These are phyloP conservation scores for Apeltes quadracus DNA, from an alignment of 2,113 vertebrate genomes.

Conservation along the genomic window DNA sequence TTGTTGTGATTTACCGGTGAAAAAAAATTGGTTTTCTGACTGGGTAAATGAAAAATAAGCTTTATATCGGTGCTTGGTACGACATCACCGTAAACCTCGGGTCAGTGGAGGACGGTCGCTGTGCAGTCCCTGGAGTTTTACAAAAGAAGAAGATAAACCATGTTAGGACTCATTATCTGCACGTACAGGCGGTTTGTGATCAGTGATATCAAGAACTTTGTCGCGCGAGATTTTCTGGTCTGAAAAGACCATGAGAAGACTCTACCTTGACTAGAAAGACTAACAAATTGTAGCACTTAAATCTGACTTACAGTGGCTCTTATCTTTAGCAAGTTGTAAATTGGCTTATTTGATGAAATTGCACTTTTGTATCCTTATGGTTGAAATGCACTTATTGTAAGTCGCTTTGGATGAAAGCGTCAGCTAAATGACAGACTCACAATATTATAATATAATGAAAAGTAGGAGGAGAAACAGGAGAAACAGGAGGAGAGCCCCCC, in stretches of 20 bases:
- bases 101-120: slow-evolving; percentile 11
- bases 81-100: slow-evolving; percentile 22
- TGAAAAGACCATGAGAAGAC: too few relatives aligned
- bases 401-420: too few relatives aligned
- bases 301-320: too few relatives aligned
- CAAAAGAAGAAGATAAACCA: background rate
- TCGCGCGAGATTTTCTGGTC: slow-evolving; percentile 33
- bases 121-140: slow-evolving; percentile 1
- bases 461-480: too few relatives aligned
- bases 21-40: background rate
- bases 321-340: too few relatives aligned
- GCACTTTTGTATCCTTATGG: too few relatives aligned
- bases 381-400: too few relatives aligned
- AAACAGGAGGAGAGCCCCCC: slow-evolving; percentile 24
- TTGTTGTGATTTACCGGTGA: background rate
- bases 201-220: slow-evolving; percentile 14
- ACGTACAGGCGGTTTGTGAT: background rate
- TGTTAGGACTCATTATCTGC: slow-evolving; percentile 10
- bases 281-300: too few relatives aligned
- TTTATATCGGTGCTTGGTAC: background rate
- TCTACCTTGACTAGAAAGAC: too few relatives aligned
- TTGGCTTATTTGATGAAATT: too few relatives aligned
- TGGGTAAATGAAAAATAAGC: background rate
- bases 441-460: too few relatives aligned
- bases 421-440: too few relatives aligned